A percentile compares a stretch with the other conserved stretches of the same genome.
These are phyloP conservation scores for Caenorhabditis zanzibari DNA, from an alignment of 2,888 invertebrate species.

Conservation along the genomic window DNA sequence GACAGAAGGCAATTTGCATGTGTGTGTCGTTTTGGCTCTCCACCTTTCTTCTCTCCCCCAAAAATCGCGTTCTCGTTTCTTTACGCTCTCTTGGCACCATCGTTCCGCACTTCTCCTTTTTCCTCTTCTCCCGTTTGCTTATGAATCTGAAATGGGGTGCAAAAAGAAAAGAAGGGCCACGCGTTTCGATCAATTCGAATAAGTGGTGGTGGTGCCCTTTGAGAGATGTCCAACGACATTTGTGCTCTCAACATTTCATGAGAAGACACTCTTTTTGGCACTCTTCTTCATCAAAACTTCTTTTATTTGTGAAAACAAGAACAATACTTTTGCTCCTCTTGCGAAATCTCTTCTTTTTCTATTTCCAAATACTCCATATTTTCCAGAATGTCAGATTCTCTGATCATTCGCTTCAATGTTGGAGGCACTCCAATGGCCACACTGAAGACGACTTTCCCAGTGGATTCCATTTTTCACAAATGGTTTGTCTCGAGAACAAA, in stretches of 20 bases:
- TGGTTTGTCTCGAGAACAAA: conserved; percentile 80
- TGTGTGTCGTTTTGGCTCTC: conserved; percentile 15
- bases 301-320: not conserved
- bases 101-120: not conserved
- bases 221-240: conserved; percentile 55
- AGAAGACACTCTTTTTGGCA: conserved; percentile 37
- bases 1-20: conserved; percentile 14
- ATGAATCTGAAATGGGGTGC: conserved; percentile 61
- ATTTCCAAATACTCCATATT: not conserved
- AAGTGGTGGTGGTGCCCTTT: conserved; percentile 68
- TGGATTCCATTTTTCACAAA: conserved; percentile 75
- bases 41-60: conserved; percentile 31
- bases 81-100: conserved; percentile 13
- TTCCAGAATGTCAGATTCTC: conserved; percentile 63
- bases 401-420: conserved; percentile 80
- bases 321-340: not conserved
- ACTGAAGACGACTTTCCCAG: conserved; percentile 69
- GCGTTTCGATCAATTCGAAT: conserved; percentile 62
- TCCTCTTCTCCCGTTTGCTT: conserved; percentile 34
- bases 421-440: conserved; percentile 75
- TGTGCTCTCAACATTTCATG: conserved; percentile 54
- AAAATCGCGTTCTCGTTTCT: conserved; percentile 23
- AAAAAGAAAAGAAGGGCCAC: conserved; percentile 19
- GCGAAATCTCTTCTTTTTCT: not conserved
- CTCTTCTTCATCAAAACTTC: not conserved